A percentile compares a stretch with the other conserved stretches of the same genome.
Evolutionary conservation across 2,888 invertebrate species (phyloP).

Genomic region (Campoplex nolae): DNA sequence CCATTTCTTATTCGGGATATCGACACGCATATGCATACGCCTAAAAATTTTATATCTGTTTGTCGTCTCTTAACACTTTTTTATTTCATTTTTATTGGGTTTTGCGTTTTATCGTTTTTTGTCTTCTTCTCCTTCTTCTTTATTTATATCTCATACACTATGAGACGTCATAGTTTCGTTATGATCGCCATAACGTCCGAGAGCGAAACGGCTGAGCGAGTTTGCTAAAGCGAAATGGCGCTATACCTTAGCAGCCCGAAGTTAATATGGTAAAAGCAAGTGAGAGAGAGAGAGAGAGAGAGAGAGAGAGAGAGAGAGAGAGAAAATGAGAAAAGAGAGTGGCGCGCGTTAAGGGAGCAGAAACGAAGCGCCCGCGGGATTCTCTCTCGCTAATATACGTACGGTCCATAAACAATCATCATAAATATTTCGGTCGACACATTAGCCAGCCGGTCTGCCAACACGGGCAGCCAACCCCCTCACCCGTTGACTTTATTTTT

Average conservation of each 20-base stretch:
- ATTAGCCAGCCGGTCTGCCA: conserved; percentile 82
- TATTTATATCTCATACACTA: conserved; percentile 20
- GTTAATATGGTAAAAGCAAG: conserved; percentile 27
- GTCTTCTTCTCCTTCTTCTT: conserved; percentile 9
- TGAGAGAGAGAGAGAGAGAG: conserved; percentile 9
- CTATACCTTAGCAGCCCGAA: conserved; percentile 13
- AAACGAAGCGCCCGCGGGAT: conserved; percentile 68
- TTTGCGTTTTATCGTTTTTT: conserved; percentile 27
- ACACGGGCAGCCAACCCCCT: conserved; percentile 73
- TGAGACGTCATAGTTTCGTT: conserved; percentile 64
- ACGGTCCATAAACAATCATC: conserved; percentile 84
- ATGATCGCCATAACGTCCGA: conserved; percentile 51
- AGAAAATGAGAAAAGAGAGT: conserved; percentile 61
- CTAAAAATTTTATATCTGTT: conserved; percentile 26
- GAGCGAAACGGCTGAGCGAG: conserved; percentile 40
- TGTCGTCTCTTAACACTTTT: conserved; percentile 25
- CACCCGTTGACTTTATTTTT: conserved; percentile 43
- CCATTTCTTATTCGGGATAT: background rate
- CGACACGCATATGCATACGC: background rate
- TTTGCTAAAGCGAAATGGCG: conserved; percentile 55
- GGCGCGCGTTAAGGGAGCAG: conserved; percentile 74
- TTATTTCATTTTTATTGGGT: conserved; percentile 42
- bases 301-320: conserved; percentile 29
- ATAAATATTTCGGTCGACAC: conserved; percentile 84
- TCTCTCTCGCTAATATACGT: conserved; percentile 82